Evolutionary conservation across 2,113 vertebrate genomes (phyloP).

Genomic region (Platichthys flesus): DNA sequence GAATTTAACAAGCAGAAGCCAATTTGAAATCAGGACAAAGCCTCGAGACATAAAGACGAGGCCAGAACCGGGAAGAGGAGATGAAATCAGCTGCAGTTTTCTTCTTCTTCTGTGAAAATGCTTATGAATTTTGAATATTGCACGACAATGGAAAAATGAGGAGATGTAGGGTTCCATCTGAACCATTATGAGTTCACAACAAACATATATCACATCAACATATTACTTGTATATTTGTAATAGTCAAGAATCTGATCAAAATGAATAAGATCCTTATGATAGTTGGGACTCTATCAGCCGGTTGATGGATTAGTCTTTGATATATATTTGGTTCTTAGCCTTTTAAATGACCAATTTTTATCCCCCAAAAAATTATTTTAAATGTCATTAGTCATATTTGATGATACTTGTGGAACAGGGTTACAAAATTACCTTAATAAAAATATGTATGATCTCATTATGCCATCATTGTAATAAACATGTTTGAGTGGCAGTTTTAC

Average conservation of each 20-base stretch:
- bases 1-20: slow-evolving; percentile 3
- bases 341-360: no score
- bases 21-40: slow-evolving; percentile 13
- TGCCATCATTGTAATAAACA: background rate
- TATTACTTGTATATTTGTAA: background rate
- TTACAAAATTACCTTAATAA: background rate
- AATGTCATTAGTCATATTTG: no score
- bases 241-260: background rate
- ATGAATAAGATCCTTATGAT: background rate
- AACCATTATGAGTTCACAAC: background rate
- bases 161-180: background rate
- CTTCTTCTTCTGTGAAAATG: background rate
- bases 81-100: background rate
- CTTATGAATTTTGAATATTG: background rate
- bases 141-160: background rate
- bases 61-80: background rate
- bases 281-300: slow-evolving; percentile 1
- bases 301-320: slow-evolving; percentile 2
- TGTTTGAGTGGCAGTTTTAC: background rate
- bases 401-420: background rate
- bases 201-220: background rate
- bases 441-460: background rate
- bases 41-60: slow-evolving; percentile 8
- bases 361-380: no score
- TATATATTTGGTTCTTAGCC: no score